These are phyloP conservation scores for Sapajus apella DNA, from an alignment of 2,113 vertebrate species.

Conservation along the genomic window DNA sequence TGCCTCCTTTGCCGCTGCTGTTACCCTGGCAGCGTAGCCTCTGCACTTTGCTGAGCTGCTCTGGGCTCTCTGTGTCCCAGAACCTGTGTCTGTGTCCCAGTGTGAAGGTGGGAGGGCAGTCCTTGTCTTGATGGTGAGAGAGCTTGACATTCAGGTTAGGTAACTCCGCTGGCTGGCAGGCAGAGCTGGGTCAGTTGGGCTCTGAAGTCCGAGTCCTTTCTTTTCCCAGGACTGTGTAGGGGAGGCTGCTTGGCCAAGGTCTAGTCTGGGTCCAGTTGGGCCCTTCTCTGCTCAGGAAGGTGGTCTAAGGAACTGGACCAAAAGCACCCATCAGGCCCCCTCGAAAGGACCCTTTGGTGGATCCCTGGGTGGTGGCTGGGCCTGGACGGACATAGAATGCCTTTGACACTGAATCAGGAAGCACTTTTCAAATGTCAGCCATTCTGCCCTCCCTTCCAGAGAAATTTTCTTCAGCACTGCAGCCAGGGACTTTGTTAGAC, in stretches of 20 bases:
- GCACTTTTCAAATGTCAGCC: background rate
- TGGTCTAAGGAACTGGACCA: background rate
- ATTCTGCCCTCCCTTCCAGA: constrained; percentile 81
- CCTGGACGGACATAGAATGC: background rate
- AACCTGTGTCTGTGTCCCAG: no score
- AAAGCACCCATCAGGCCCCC: no score
- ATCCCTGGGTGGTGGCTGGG: background rate
- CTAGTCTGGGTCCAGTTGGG: background rate
- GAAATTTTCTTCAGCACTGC: constrained; percentile 86
- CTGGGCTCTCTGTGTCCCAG: no score
- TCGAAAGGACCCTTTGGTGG: background rate
- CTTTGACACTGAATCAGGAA: background rate
- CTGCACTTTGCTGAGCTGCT: background rate
- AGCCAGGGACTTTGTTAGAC: constrained; percentile 89
- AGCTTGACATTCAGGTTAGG: background rate
- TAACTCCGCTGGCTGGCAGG: no score
- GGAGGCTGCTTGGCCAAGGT: constrained; percentile 81
- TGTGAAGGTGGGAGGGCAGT: background rate
- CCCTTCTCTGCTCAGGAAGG: background rate
- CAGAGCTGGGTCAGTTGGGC: background rate
- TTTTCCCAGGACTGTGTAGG: rapidly evolving
- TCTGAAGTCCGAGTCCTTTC: background rate
- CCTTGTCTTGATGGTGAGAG: background rate
- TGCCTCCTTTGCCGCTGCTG: background rate
- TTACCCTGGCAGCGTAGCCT: background rate